A percentile compares a stretch with the other conserved stretches of the same genome.
Conservation (phyloP, 2,888 invertebrate species). For the Nemoura dubitans region DNA sequence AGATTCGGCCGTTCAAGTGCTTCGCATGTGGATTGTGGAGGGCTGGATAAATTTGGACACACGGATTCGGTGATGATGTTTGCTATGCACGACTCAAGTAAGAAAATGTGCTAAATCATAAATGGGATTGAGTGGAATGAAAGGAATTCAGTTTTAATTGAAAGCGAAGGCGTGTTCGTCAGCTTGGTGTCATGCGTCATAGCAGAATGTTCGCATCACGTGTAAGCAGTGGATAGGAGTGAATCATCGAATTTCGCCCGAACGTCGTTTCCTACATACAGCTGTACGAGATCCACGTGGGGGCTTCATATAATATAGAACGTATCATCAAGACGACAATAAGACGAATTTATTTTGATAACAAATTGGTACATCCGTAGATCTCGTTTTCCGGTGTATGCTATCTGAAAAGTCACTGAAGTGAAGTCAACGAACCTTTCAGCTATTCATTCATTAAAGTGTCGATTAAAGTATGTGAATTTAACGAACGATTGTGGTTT, state of each 20-base stretch:
- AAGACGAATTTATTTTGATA: background rate
- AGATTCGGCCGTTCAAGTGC: too few species aligned
- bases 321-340: background rate
- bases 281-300: background rate
- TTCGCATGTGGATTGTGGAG: too few species aligned
- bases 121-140: background rate
- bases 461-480: background rate
- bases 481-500: background rate
- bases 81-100: background rate
- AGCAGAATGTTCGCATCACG: background rate
- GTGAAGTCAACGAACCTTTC: background rate
- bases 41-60: too few species aligned
- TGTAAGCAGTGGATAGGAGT: background rate
- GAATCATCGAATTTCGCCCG: background rate
- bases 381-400: conserved; percentile 1
- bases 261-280: background rate
- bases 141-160: background rate
- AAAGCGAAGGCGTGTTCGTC: background rate
- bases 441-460: background rate
- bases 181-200: background rate
- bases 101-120: background rate
- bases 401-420: background rate
- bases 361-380: background rate
- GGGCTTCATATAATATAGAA: background rate
- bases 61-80: too few species aligned